Conservation (phyloP, 2,888 invertebrate species). For the Abrostola tripartita region DNA sequence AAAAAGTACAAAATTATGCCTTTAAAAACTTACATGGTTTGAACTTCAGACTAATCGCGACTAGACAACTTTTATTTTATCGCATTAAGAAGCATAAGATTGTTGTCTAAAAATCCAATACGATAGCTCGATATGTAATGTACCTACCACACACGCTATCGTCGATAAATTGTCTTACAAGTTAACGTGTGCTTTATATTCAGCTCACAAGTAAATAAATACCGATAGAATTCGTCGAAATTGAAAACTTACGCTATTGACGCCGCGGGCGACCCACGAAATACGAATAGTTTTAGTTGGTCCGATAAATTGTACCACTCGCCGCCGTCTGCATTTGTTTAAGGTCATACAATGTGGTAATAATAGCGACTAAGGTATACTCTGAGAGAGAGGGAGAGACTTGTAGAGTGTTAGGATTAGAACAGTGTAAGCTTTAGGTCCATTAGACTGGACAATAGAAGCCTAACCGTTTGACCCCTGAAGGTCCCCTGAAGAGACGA, state of each 20-base stretch:
- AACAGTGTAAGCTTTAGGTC: neutral
- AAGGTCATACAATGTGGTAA: neutral
- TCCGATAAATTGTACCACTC: conserved; percentile 27
- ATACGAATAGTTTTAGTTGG: conserved; percentile 40
- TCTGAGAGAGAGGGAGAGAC: too few species aligned
- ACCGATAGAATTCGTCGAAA: conserved; percentile 46
- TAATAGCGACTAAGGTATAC: too few species aligned
- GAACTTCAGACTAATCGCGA: too few species aligned
- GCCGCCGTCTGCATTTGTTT: conserved; percentile 3
- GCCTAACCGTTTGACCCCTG: too few species aligned
- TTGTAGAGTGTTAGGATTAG: neutral
- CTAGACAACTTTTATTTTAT: too few species aligned
- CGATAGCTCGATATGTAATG: conserved; percentile 17
- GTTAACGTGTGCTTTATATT: conserved; percentile 50
- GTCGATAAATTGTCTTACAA: conserved; percentile 43
- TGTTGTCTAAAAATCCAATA: conserved; percentile 45
- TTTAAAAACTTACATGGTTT: too few species aligned
- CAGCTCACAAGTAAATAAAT: conserved; percentile 49
- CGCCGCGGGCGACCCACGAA: conserved; percentile 23
- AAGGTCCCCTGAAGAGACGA: too few species aligned
- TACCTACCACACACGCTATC: conserved; percentile 39
- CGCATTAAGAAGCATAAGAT: neutral
- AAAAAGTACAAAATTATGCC: too few species aligned
- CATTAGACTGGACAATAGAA: too few species aligned
- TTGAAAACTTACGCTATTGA: conserved; percentile 49